Evolutionary conservation across 2,113 vertebrate species (phyloP).

Genomic region (Pygoscelis adeliae): DNA sequence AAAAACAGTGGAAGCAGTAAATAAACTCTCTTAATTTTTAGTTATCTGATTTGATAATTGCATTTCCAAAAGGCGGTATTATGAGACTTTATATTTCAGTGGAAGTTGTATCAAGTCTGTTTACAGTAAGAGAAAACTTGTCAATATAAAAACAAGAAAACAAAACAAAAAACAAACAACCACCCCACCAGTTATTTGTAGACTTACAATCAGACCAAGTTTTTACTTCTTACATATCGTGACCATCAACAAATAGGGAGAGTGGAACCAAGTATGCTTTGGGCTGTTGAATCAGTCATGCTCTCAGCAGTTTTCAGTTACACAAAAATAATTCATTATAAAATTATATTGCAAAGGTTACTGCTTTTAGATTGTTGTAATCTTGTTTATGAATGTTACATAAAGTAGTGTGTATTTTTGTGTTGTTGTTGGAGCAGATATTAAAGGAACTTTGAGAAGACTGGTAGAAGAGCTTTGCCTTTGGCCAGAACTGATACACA

Average conservation of each 20-base stretch:
- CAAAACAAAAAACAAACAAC: not conserved
- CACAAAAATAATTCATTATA: not conserved
- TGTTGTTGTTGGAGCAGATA: not conserved
- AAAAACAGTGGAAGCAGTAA: not conserved
- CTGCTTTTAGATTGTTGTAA: not conserved
- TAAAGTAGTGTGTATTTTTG: not conserved
- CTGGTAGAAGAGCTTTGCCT: not conserved
- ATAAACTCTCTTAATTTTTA: not conserved
- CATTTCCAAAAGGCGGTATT: not conserved
- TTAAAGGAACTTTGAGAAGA: not conserved
- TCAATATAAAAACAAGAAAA: not conserved
- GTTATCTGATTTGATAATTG: not conserved
- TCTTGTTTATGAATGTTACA: not conserved
- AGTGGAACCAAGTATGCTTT: not conserved
- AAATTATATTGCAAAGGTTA: not conserved
- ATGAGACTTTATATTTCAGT: not conserved
- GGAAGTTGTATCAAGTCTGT: not conserved
- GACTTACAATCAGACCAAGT: not conserved
- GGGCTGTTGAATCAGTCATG: not conserved
- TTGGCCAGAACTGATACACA: not conserved
- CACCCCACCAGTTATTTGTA: not conserved
- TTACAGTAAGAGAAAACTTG: not conserved
- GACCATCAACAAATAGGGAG: not conserved
- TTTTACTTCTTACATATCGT: not conserved
- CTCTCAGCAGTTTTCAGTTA: not conserved